Evolutionary conservation across 1,140 invertebrate genomes (phyloP).

Genomic region (Chlorops oryzae): DNA sequence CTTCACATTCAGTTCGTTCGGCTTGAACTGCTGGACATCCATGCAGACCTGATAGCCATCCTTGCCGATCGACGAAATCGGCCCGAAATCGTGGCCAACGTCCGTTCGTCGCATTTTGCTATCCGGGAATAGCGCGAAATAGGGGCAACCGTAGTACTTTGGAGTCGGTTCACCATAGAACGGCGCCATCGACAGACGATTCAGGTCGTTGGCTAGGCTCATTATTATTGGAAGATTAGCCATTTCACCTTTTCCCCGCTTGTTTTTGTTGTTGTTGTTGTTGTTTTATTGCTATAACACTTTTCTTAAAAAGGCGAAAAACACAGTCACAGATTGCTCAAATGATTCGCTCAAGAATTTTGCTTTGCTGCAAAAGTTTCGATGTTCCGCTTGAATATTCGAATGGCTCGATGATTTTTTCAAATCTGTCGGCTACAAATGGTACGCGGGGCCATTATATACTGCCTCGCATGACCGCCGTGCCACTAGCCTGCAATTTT

Average conservation of each 20-base stretch:
- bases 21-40: conserved; percentile 80
- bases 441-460: no score
- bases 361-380: no score
- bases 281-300: not conserved
- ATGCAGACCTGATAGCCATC: conserved; percentile 63
- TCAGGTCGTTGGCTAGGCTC: conserved; percentile 36
- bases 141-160: conserved; percentile 22
- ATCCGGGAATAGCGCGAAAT: conserved; percentile 22
- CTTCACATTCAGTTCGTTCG: conserved; percentile 77
- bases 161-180: conserved; percentile 22
- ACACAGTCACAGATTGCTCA: not conserved
- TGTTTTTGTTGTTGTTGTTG: not conserved
- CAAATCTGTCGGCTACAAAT: no score
- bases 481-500: no score
- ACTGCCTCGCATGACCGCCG: no score
- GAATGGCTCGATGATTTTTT: no score
- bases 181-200: conserved; percentile 31
- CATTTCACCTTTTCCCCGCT: conserved; percentile 18
- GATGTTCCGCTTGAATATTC: no score
- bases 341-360: no score
- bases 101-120: conserved; percentile 3
- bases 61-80: conserved; percentile 46
- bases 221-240: conserved; percentile 33
- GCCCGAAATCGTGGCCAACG: conserved; percentile 21
- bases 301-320: not conserved